Evolutionary conservation across 2,113 vertebrate genomes (phyloP).

Genomic region (Verasper variegatus): DNA sequence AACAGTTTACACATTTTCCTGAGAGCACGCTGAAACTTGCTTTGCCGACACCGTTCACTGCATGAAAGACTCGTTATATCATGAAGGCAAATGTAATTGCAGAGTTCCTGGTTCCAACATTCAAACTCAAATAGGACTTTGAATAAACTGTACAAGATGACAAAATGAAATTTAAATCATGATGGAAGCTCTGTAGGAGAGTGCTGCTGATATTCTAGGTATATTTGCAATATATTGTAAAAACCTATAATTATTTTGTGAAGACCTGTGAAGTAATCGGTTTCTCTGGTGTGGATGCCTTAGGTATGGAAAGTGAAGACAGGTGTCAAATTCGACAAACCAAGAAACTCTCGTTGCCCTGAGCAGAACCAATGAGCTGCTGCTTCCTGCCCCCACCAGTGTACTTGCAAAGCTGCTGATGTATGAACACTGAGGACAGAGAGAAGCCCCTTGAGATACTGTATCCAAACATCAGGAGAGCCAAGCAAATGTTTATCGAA

Average conservation of each 20-base stretch:
- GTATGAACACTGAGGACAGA: too few relatives aligned
- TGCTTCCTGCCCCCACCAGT: not conserved
- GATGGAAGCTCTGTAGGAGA: not conserved
- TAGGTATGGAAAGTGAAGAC: not conserved
- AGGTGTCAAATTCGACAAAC: not conserved
- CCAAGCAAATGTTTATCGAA: too few relatives aligned
- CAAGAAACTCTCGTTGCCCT: not conserved
- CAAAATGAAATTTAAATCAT: not conserved
- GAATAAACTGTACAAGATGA: not conserved
- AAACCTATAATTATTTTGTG: not conserved
- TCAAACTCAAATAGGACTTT: not conserved
- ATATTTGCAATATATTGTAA: too few relatives aligned
- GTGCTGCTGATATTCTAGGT: not conserved
- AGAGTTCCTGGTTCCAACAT: not conserved
- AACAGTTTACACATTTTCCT: conserved; percentile 54
- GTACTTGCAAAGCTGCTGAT: too few relatives aligned
- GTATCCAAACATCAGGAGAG: not conserved
- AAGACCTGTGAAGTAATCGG: not conserved
- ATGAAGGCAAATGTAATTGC: not conserved
- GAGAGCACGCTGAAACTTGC: conserved; percentile 38
- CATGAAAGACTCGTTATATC: conserved; percentile 13
- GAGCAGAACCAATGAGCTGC: not conserved
- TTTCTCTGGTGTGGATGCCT: not conserved
- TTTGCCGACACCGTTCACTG: conserved; percentile 34
- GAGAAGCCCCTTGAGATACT: too few relatives aligned